Evolutionary conservation across 2,113 vertebrate species (phyloP), one percentile per base, ranked within the genome.

Genomic region (Lathamus discolor): DNA sequence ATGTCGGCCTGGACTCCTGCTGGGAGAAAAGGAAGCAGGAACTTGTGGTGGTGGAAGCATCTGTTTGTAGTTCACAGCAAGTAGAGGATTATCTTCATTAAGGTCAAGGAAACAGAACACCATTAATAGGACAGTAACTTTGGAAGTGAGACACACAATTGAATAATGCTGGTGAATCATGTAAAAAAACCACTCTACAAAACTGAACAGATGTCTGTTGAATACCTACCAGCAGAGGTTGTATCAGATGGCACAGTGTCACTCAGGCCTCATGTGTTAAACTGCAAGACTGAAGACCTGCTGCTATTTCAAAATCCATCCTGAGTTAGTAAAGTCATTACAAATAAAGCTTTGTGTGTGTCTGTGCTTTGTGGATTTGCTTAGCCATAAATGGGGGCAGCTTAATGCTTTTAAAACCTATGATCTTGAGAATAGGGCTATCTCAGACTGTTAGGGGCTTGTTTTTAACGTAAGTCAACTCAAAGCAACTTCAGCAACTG

Each of bases 191-290:
- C 43, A 31, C 9, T 8, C 13, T 24, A 51, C 12, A 5, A 29
- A 62, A 15, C 7, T 25, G 37, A 33, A 9, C 61, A 7, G 49
- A 52, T 28, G 9, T 25, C 39, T 39, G 1, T 17, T 44, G 29
- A 55, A 37, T n/a, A 9, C 35, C 16, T 29, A 39, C 19, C 5
- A 6, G 7, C 35, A 66, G 41, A 27, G 52, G 13, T n/a, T 83
- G 5, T 29, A 15, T 12, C 19, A 9, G 22, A 59, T 31, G 59
- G 4, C 0, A 0, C 0, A 2, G 48, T 35, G 55, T 70, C 37
- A 6, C 37, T 48, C 9, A 4, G 43, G 11, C 27, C 39, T 46
- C 10, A 6, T 7, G 28, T n/a, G 41, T 43, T 28, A 28, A 63
- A 33, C 24, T 22, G 25, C 33, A 64, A 62, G 23, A 35, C 69